A percentile compares a stretch with the other conserved stretches of the same genome.
phyloP scores from a whole-genome alignment of 2,888 invertebrate genomes.

The Stenurella melanura region DNA sequence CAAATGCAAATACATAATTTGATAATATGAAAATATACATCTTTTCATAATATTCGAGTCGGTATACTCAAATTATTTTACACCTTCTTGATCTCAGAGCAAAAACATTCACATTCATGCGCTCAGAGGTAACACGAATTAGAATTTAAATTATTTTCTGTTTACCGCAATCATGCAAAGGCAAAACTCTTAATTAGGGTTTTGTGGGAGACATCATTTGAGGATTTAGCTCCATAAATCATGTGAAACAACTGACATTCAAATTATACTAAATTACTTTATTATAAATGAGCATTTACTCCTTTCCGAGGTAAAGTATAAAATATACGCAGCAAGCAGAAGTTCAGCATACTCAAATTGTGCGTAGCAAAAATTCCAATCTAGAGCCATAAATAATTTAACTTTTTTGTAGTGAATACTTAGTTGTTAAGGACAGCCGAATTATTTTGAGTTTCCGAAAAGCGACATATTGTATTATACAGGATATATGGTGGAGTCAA shows the following conservation, averaged over 20 bases:
- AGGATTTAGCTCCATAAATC: conserved; percentile 31
- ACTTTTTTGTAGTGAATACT: neutral
- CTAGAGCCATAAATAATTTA: neutral
- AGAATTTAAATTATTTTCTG: conserved; percentile 29
- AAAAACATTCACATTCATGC: neutral
- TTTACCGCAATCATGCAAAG: conserved; percentile 32
- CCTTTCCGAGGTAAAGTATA: conserved; percentile 13
- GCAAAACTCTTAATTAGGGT: conserved; percentile 23
- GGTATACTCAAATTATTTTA: conserved; percentile 8
- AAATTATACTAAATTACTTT: conserved; percentile 30
- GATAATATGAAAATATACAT: neutral
- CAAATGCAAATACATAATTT: too few relatives aligned
- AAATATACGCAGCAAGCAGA: conserved; percentile 15
- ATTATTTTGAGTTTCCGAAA: neutral
- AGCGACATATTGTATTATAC: neutral
- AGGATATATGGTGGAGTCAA: too few relatives aligned
- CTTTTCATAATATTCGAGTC: neutral
- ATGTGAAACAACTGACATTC: conserved; percentile 19
- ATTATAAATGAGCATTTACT: conserved; percentile 29
- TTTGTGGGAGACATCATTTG: conserved; percentile 23
- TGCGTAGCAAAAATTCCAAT: neutral
- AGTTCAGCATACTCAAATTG: neutral
- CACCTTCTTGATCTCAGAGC: conserved; percentile 19
- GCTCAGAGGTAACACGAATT: conserved; percentile 15
- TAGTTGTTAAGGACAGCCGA: neutral